A percentile compares a stretch with the other conserved stretches of the same genome.
Conservation (phyloP, 2,113 vertebrate genomes). For the Actinemys pallida region DNA sequence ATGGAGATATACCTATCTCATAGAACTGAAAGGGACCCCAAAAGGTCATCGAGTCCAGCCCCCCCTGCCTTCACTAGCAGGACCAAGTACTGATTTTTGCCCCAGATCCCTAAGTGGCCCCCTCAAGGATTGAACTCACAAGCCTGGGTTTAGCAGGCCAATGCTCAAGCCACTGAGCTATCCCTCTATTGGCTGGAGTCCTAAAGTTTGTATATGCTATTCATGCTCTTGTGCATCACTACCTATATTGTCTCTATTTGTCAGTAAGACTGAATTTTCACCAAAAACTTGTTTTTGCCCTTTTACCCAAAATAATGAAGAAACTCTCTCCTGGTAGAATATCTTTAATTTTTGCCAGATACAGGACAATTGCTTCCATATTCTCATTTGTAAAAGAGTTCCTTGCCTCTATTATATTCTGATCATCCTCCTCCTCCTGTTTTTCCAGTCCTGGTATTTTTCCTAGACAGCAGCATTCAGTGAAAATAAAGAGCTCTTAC, state of each 20-base stretch:
- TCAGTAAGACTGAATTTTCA: not conserved
- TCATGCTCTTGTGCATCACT: not conserved
- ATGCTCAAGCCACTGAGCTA: too few relatives aligned
- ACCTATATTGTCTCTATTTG: not conserved
- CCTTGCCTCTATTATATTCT: not conserved
- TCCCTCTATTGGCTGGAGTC: not conserved
- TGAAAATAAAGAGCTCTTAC: not conserved
- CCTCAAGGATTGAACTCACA: too few relatives aligned
- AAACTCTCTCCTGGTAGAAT: not conserved
- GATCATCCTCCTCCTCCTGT: not conserved
- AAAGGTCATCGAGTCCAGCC: too few relatives aligned
- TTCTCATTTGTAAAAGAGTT: not conserved
- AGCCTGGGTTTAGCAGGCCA: too few relatives aligned
- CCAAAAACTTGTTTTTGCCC: not conserved
- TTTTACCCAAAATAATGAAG: not conserved
- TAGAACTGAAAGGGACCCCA: too few relatives aligned
- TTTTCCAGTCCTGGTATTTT: not conserved
- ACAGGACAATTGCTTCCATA: accelerated
- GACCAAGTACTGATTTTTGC: too few relatives aligned
- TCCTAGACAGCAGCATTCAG: not conserved
- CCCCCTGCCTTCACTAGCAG: too few relatives aligned
- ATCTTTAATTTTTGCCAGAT: not conserved
- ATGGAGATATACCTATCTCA: too few relatives aligned
- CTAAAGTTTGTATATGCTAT: not conserved
- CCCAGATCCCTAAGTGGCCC: too few relatives aligned